These are phyloP conservation scores for Scomber scombrus DNA, from an alignment of 2,113 vertebrate genomes.

Conservation along the genomic window DNA sequence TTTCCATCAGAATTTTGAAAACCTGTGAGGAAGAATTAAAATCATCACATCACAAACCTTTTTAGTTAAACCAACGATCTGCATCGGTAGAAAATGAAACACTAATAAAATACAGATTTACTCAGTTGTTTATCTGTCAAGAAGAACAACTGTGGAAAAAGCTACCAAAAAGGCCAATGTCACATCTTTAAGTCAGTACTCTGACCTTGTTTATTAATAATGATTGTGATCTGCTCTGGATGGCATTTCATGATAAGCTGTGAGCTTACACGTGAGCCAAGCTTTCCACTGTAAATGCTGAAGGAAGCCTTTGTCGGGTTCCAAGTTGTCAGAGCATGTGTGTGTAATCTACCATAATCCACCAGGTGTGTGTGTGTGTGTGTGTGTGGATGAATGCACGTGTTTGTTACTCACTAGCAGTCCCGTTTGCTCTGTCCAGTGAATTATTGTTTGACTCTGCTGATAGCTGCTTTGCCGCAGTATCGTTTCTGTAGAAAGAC, in stretches of 20 bases:
- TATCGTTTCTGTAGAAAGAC: slow-evolving; percentile 71
- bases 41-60: neutral
- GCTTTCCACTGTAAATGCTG: slow-evolving; percentile 26
- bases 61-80: neutral
- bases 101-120: neutral
- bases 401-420: slow-evolving; percentile 71
- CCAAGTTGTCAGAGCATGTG: slow-evolving; percentile 44
- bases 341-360: slow-evolving; percentile 45
- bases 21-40: neutral
- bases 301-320: slow-evolving; percentile 21
- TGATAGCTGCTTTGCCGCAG: slow-evolving; percentile 47
- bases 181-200: neutral
- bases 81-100: neutral
- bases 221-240: slow-evolving; percentile 25
- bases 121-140: neutral
- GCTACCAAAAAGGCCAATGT: neutral
- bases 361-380: neutral
- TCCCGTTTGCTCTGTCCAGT: slow-evolving; percentile 31
- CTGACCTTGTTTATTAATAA: slow-evolving; percentile 15
- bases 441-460: slow-evolving; percentile 81
- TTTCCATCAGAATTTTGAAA: neutral
- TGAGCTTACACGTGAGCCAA: slow-evolving; percentile 37
- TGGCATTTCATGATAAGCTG: slow-evolving; percentile 21
- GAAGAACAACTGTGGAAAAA: neutral
- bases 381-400: slow-evolving; percentile 22